A percentile compares a stretch with the other conserved stretches of the same genome.
These are phyloP conservation scores for Aplodontia rufa DNA, from an alignment of 2,113 vertebrate genomes.

Conservation along the genomic window DNA sequence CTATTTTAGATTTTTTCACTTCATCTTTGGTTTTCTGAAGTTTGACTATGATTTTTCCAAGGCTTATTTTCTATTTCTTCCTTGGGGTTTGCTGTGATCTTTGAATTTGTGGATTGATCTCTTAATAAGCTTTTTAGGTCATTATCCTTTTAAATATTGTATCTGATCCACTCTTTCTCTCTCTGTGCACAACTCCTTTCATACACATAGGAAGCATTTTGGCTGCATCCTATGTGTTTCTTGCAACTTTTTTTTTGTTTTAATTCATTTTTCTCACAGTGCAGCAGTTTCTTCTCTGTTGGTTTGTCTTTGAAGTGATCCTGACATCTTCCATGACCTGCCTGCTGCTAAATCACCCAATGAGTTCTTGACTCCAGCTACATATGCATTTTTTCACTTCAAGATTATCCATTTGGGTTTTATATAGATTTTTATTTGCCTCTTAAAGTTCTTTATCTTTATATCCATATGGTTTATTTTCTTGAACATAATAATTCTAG, in stretches of 20 bases:
- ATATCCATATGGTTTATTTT: not conserved
- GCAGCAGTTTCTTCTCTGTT: not conserved
- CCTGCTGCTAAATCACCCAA: not conserved
- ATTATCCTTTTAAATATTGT: not conserved
- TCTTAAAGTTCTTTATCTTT: not conserved
- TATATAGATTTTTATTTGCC: not conserved
- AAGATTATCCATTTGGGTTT: not conserved
- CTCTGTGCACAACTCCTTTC: not conserved
- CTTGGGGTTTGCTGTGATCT: not conserved
- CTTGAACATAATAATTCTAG: not conserved
- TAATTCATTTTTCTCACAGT: not conserved
- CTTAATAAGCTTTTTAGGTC: not conserved
- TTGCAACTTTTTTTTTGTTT: not conserved
- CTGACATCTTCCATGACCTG: not conserved
- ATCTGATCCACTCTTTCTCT: not conserved
- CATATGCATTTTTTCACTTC: not conserved
- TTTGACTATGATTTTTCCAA: not conserved
- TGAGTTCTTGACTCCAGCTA: not conserved
- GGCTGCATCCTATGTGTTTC: not conserved
- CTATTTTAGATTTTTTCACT: not conserved
- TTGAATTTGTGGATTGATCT: not conserved
- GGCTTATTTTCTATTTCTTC: not conserved
- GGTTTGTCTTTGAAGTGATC: not conserved
- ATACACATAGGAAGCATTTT: not conserved
- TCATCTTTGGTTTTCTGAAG: not conserved